phyloP scores from a whole-genome alignment of 2,888 invertebrate species.

The Tuberolachnus salignus region DNA sequence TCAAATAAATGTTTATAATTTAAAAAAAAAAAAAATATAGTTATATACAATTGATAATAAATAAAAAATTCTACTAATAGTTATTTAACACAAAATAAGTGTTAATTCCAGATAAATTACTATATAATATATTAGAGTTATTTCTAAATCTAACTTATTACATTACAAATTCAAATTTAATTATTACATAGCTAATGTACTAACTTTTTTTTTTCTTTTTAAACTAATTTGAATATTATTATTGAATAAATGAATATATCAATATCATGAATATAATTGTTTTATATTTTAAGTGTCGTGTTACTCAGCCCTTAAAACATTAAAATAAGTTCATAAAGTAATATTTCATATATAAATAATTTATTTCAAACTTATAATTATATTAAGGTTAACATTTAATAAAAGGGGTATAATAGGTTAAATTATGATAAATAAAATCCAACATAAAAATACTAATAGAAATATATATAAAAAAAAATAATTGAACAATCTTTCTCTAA shows the following conservation, averaged over 20 bases:
- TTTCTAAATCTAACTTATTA: no score
- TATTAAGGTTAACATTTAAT: conserved; percentile 9
- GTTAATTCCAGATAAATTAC: no score
- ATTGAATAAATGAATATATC: background rate
- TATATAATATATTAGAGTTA: no score
- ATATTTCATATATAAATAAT: background rate
- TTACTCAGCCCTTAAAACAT: background rate
- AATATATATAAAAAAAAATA: background rate
- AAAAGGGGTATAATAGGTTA: background rate
- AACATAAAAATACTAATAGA: conserved; percentile 22
- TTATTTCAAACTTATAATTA: background rate
- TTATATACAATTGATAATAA: no score
- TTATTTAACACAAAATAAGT: no score
- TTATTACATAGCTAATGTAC: background rate
- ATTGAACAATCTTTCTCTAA: conserved; percentile 8
- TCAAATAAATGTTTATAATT: no score
- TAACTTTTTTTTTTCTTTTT: no score
- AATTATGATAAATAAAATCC: conserved; percentile 22
- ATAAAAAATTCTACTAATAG: no score
- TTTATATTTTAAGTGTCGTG: background rate
- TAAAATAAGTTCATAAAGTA: background rate
- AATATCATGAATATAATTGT: no score
- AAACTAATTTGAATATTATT: no score
- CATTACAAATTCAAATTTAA: background rate
- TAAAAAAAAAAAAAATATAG: no score